Evolutionary conservation across 2,113 vertebrate species (phyloP).

Genomic region (Aegotheles bennettii): DNA sequence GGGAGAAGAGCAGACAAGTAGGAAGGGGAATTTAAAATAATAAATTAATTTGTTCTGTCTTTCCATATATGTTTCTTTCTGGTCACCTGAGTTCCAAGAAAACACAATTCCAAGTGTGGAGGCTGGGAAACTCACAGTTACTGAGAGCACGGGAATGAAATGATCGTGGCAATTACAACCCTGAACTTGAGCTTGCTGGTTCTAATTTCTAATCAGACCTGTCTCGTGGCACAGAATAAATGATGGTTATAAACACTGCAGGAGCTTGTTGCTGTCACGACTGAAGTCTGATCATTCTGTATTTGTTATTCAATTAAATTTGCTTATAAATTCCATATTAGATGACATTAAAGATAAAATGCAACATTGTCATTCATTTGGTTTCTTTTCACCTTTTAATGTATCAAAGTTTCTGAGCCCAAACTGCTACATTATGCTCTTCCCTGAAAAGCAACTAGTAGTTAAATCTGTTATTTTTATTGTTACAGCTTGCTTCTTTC

Average conservation of each 20-base stretch:
- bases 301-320: not conserved
- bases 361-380: not conserved
- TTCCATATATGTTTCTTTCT: not conserved
- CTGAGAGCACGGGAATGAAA: not conserved
- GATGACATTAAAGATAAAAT: not conserved
- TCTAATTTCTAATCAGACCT: not conserved
- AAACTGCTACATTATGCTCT: not conserved
- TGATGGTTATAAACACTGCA: not conserved
- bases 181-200: not conserved
- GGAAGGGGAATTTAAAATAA: not conserved
- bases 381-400: not conserved
- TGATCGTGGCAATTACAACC: not conserved
- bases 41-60: not conserved
- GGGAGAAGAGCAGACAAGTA: not conserved
- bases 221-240: not conserved
- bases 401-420: not conserved
- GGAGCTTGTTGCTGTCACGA: not conserved
- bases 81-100: not conserved
- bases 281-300: conserved; percentile 7
- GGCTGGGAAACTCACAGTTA: not conserved
- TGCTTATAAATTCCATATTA: not conserved
- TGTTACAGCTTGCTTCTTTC: not conserved
- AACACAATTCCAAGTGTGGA: not conserved
- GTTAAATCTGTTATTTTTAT: not conserved
- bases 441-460: not conserved